Evolutionary conservation across 2,113 vertebrate species (phyloP), one percentile per base, ranked within the genome.

Genomic region (Paratilapia polleni): DNA sequence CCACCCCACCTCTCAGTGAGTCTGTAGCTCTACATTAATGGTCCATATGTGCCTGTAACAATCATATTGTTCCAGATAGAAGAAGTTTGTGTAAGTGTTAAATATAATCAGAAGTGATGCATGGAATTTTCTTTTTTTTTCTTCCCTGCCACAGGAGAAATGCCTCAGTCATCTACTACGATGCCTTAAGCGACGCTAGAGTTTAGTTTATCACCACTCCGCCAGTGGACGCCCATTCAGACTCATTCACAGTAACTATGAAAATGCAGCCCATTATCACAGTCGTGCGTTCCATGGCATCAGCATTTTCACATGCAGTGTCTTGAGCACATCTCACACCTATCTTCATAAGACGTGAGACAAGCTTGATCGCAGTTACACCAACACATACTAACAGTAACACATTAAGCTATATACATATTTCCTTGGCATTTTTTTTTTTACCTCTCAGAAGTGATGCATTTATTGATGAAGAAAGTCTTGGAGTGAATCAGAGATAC

Each of bases 151-250:
- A 62, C 87, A 93, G 94, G 89, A 92, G 62, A 84, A 83, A 76
- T 66, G 62, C 91, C 80, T 91, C 91, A 73, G 63, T 92, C 90
- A 84, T 94, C 89, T 91, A 78, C 91, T 91, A 88, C 17, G 73
- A 94, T 93, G 94, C 93, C 94, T 95, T 95, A 95, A 95, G 82
- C 80, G 82, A 85, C 80, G 20, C 87, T 77, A 84, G 84, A 79
- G 81, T 92, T 89, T 63, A 60, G 76, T 70, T 81, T 54, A 66
- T 92, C 88, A 54, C 90, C 85, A 49, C 75, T 79, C 81, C 87
- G 81, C 84, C 84, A 81, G 83, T 43, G 80, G 79, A 87, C 38
- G 84, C 57, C 81, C 83, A 36, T 68, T 83, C 87, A 89, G 77
- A 82, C 77, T 86, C 5, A 19, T 70, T 70, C 66, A 70, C 66